These are phyloP conservation scores for Cinclus mexicanus DNA, from an alignment of 2,113 vertebrate genomes.

Conservation along the genomic window DNA sequence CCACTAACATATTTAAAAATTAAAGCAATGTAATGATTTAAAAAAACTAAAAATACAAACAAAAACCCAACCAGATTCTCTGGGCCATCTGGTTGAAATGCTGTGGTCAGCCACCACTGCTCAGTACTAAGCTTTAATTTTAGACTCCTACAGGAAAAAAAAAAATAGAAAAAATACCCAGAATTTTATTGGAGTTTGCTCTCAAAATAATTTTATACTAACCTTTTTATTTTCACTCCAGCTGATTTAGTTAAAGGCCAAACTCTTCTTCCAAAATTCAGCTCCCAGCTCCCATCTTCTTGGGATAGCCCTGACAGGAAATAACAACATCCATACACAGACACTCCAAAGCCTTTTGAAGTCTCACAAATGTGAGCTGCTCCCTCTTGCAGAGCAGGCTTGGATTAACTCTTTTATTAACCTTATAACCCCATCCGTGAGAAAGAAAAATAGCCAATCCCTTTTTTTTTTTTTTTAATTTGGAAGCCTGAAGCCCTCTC, in stretches of 20 bases:
- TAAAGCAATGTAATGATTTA: background rate
- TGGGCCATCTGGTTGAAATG: background rate
- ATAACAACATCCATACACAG: background rate
- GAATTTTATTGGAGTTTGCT: background rate
- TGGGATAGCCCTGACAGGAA: background rate
- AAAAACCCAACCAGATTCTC: background rate
- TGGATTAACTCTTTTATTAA: constrained; percentile 9
- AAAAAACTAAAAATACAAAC: too few relatives aligned
- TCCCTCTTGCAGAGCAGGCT: background rate
- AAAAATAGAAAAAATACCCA: background rate
- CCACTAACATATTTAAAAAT: background rate
- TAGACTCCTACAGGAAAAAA: background rate
- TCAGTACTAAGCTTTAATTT: background rate
- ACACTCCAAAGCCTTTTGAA: background rate
- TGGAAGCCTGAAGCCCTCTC: background rate
- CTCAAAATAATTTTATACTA: background rate
- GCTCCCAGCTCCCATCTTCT: background rate
- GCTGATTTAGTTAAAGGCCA: background rate
- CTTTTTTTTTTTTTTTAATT: background rate
- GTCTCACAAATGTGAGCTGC: background rate
- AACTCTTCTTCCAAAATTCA: background rate
- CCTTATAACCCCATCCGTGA: background rate
- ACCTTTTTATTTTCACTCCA: background rate
- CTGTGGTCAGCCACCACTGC: background rate
- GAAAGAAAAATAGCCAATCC: background rate